Percentiles rank a stretch among this genome's conserved stretches.
Evolutionary conservation across 2,797 vertebrate species (phyloP).

Genomic region (Decapterus maruadsi): DNA sequence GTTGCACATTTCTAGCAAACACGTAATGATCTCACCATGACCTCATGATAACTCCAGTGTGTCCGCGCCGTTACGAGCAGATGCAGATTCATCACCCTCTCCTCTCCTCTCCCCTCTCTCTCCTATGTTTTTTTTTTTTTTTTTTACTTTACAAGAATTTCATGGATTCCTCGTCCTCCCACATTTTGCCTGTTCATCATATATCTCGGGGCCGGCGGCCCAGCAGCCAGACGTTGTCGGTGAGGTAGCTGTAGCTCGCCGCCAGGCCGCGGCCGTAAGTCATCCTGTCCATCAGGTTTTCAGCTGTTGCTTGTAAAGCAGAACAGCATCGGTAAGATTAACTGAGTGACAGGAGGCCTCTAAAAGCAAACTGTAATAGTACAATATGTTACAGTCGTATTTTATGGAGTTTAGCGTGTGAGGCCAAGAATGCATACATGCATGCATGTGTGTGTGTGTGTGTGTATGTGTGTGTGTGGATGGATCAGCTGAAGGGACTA

Average conservation of each 20-base stretch:
- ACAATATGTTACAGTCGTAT: constrained; percentile 72
- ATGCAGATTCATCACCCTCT: constrained; percentile 73
- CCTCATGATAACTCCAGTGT: constrained; percentile 67
- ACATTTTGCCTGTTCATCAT: constrained; percentile 70
- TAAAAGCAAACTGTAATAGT: constrained; percentile 74
- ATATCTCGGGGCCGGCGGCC: constrained; percentile 58
- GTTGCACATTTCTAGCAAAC: constrained; percentile 54
- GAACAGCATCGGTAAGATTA: constrained; percentile 73
- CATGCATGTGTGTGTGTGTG: too few species aligned
- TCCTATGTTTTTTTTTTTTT: too few species aligned
- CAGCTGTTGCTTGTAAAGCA: constrained; percentile 77
- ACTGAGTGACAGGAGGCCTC: constrained; percentile 75
- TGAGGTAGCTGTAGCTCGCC: constrained; percentile 61
- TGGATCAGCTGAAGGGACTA: constrained; percentile 62
- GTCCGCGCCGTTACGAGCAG: constrained; percentile 60
- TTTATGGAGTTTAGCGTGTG: constrained; percentile 73
- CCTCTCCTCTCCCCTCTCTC: background rate
- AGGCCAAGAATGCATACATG: constrained; percentile 31
- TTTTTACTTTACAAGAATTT: constrained; percentile 59
- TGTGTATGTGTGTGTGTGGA: constrained; percentile 39
- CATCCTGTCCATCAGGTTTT: constrained; percentile 76
- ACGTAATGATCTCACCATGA: constrained; percentile 53
- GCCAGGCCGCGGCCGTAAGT: constrained; percentile 74
- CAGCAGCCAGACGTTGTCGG: constrained; percentile 61
- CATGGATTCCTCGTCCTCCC: constrained; percentile 76